Evolutionary conservation across 2,888 invertebrate genomes (phyloP).

Genomic region (Sialis fuliginosa): DNA sequence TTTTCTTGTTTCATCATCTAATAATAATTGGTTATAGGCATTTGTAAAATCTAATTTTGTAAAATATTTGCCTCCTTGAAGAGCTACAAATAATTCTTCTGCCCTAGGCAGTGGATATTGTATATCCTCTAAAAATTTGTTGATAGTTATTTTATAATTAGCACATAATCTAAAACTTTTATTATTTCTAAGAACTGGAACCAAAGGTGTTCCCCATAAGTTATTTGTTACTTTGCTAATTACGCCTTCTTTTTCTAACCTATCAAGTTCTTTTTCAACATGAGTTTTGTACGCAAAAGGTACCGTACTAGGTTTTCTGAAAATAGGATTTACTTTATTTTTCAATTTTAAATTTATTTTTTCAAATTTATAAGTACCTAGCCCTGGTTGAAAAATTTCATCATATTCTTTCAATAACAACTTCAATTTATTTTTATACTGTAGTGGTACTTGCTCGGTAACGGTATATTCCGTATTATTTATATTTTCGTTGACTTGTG

Average conservation of each 20-base stretch:
- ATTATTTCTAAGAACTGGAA: constrained; percentile 15
- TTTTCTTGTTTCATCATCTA: constrained; percentile 7
- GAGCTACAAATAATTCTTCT: constrained; percentile 11
- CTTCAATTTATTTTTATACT: no score
- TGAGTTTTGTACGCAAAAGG: not conserved
- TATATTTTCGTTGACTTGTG: not conserved
- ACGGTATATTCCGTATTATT: no score
- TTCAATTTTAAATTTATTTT: no score
- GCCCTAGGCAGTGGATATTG: constrained; percentile 12
- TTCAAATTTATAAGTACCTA: no score
- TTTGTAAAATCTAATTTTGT: constrained; percentile 8
- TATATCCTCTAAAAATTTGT: constrained; percentile 11
- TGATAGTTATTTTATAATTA: constrained; percentile 13
- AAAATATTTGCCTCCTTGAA: constrained; percentile 11
- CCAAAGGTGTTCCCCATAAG: constrained; percentile 18
- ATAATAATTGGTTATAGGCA: constrained; percentile 8
- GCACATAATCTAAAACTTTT: constrained; percentile 13
- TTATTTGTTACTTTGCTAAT: constrained; percentile 11
- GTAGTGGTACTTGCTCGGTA: no score
- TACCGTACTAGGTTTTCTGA: no score
- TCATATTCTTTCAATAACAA: no score
- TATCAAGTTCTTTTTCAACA: constrained; percentile 10
- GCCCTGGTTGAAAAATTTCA: no score
- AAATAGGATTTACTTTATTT: no score
- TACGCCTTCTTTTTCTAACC: constrained; percentile 10